Base-by-base conservation (phyloP, 2,888 invertebrate genomes). In the Machimus rusticus region DNA sequence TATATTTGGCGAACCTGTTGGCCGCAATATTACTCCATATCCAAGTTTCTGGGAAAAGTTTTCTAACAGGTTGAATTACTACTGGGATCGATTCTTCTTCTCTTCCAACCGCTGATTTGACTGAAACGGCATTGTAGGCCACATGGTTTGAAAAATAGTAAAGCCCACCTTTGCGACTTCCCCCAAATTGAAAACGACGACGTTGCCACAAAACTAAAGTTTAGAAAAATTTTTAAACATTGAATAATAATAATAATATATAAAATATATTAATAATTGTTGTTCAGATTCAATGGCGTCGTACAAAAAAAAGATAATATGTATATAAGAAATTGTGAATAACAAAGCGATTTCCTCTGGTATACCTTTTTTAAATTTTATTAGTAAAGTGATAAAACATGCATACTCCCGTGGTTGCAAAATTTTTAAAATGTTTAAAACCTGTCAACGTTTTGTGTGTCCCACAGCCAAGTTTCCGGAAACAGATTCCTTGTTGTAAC, bases 21-120 rank as follows among this genome's bases (percentile, higher is more conserved):
- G 0, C 14, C 31, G n/a, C 76, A 34, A 76, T 37, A 76, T 76
- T 8, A 37, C 12, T 51, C 81, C 81, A 81, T 14, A 81, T 28
- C 81, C 81, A 81, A 5, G 81, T 31, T 28, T 81, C 81, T 34
- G 81, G 81, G 31, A 81, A 81, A 6, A 81, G 14, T 81, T 55
- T 81, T 23, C 81, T 46, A 14, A 81, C 34, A 31, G 55, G 14
- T 16, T 8, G 66, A 8, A 6, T 16, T 55, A 55, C 43, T 46
- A 46, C 5, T 46, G 43, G 4, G 4, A 46, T 39, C 12, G 39
- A 2, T 43, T 43, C 43, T 43, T 5, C 43, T n/a, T 51, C 4
- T n/a, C 16, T 5, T 0, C 5, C 16, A 16, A 5, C n/a, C 4
- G 5, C 0, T 34, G 34, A 34, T 34, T 14, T 51, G 1, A n/a